Conservation (phyloP, 1,140 invertebrate genomes). For the Lethocerus indicus region DNA sequence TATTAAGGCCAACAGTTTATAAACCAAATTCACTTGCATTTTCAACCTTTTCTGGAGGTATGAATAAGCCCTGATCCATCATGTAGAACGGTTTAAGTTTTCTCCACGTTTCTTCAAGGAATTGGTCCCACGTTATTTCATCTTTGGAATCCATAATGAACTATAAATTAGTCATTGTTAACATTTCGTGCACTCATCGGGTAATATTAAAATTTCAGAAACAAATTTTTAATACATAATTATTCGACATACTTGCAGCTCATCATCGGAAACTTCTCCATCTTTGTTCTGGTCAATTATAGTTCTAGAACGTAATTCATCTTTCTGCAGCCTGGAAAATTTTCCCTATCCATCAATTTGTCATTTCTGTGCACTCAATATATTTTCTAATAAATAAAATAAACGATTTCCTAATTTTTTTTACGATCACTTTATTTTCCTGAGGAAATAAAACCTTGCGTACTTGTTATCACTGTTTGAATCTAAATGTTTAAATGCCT, state of each 20-base stretch:
- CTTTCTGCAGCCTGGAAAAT: constrained; percentile 40
- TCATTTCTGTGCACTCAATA: not conserved
- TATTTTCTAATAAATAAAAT: not conserved
- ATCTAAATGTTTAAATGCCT: constrained; percentile 58
- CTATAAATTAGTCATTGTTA: constrained; percentile 16
- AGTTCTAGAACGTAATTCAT: constrained; percentile 58
- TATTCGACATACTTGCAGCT: constrained; percentile 58
- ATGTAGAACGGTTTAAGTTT: constrained; percentile 62
- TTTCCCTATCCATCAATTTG: no score
- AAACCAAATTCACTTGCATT: not conserved
- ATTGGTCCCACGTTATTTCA: constrained; percentile 50
- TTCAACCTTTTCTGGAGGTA: constrained; percentile 10
- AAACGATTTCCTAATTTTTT: not conserved
- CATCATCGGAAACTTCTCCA: constrained; percentile 70
- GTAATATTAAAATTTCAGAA: no score
- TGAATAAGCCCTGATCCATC: constrained; percentile 40
- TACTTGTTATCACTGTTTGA: constrained; percentile 49
- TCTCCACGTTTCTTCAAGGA: constrained; percentile 49
- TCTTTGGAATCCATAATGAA: constrained; percentile 58
- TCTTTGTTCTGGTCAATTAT: constrained; percentile 80
- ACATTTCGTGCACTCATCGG: no score
- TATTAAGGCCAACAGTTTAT: not conserved
- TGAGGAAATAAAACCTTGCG: constrained; percentile 8
- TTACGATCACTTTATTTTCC: not conserved
- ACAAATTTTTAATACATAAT: no score